Percentiles rank a stretch among this genome's conserved stretches.
phyloP scores from a whole-genome alignment of 53 echinoderm and acorn worm species.

The Apostichopus leukothele region DNA sequence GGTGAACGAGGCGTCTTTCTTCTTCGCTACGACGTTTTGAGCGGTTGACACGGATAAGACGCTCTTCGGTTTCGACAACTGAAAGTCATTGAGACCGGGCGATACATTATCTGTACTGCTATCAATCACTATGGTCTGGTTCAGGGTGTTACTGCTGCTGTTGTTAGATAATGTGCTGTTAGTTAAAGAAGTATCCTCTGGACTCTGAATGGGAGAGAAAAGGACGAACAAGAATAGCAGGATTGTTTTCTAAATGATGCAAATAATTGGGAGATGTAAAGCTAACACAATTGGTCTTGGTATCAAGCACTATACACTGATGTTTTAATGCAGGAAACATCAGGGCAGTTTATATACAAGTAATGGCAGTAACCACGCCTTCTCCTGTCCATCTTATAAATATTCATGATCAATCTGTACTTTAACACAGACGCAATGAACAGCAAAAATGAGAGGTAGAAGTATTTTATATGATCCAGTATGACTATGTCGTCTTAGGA shows the following conservation, averaged over 20 bases:
- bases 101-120: constrained; percentile 18
- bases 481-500: too few species aligned
- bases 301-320: not conserved
- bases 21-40: not conserved
- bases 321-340: too few species aligned
- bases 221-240: not conserved
- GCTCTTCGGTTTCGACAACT: constrained; percentile 11
- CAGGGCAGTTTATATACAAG: too few species aligned
- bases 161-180: not conserved
- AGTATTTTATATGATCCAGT: too few species aligned
- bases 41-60: constrained; percentile 42
- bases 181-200: not conserved
- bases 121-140: constrained; percentile 71
- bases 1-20: not conserved
- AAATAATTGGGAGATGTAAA: too few species aligned
- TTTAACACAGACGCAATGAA: too few species aligned
- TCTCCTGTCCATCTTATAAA: too few species aligned
- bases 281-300: not conserved
- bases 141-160: constrained; percentile 60
- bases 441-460: too few species aligned
- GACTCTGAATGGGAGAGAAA: not conserved
- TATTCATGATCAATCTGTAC: too few species aligned
- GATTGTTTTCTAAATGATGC: too few species aligned
- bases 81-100: constrained; percentile 47
- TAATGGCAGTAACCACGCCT: too few species aligned